A percentile compares a stretch with the other conserved stretches of the same genome.
Conservation (phyloP, 1,140 invertebrate species). For the Limonius californicus region DNA sequence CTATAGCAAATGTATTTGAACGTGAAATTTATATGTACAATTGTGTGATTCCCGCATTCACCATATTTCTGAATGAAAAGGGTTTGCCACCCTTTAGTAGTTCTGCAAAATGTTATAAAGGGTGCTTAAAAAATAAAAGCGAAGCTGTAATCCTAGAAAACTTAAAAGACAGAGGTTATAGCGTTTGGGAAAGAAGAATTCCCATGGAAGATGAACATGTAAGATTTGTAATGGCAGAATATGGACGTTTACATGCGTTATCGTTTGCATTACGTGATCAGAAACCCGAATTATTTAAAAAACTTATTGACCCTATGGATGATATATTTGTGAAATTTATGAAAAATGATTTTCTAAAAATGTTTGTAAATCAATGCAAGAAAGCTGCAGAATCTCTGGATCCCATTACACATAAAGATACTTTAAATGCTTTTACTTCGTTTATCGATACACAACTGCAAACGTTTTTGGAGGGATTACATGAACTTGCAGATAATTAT, state of each 20-base stretch:
- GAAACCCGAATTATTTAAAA: not conserved
- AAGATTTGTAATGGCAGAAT: not conserved
- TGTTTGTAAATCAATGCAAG: not conserved
- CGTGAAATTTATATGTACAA: conserved; percentile 21
- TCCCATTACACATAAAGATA: too few species aligned
- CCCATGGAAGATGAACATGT: conserved; percentile 5
- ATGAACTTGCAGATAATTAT: conserved; percentile 11
- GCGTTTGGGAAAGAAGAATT: not conserved
- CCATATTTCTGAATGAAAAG: conserved; percentile 20
- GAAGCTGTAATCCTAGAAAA: conserved; percentile 14
- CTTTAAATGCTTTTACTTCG: not conserved
- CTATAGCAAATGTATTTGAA: conserved; percentile 8
- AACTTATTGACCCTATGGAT: not conserved
- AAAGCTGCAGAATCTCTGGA: not conserved
- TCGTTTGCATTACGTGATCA: conserved; percentile 12
- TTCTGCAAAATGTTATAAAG: not conserved
- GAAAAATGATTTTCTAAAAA: not conserved
- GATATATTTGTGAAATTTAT: not conserved
- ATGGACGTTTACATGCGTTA: conserved; percentile 12
- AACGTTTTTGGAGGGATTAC: not conserved
- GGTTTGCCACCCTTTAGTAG: not conserved
- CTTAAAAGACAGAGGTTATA: conserved; percentile 1
- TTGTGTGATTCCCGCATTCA: conserved; percentile 10
- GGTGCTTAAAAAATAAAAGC: not conserved
- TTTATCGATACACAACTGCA: not conserved